Evolutionary conservation across 1,140 invertebrate species (phyloP).

Genomic region (Calephelis virginiensis): DNA sequence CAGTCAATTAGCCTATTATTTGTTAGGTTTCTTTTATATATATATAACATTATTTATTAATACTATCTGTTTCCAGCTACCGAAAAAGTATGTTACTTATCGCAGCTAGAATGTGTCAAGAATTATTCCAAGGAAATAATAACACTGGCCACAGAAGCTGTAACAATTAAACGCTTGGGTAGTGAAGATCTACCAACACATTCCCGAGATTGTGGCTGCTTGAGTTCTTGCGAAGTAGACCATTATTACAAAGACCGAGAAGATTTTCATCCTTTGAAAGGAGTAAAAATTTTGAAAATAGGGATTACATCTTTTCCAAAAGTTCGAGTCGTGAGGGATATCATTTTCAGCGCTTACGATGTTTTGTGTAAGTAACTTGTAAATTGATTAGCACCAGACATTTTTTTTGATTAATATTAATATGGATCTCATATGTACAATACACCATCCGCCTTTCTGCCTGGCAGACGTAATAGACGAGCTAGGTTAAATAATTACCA

Average conservation of each 20-base stretch:
- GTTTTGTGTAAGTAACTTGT: conserved; percentile 52
- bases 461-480: too few relatives aligned
- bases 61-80: conserved; percentile 36
- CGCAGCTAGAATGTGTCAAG: conserved; percentile 47
- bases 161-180: conserved; percentile 40
- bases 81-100: conserved; percentile 53
- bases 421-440: too few relatives aligned
- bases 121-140: conserved; percentile 52
- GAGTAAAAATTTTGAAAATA: conserved; percentile 41
- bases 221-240: conserved; percentile 52
- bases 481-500: too few relatives aligned
- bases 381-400: background rate
- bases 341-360: conserved; percentile 56
- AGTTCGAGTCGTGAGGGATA: conserved; percentile 53
- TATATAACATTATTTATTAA: background rate
- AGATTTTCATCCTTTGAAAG: conserved; percentile 30
- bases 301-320: conserved; percentile 56
- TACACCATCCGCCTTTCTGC: too few relatives aligned
- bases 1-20: too few relatives aligned
- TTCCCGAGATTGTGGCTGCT: conserved; percentile 51
- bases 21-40: too few relatives aligned
- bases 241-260: conserved; percentile 57
- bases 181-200: conserved; percentile 41
- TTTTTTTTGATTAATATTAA: too few relatives aligned
- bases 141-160: conserved; percentile 39